Evolutionary conservation across 2,113 vertebrate genomes (phyloP), one percentile per base, ranked within the genome.

Genomic region (Sebastes schlegelii): DNA sequence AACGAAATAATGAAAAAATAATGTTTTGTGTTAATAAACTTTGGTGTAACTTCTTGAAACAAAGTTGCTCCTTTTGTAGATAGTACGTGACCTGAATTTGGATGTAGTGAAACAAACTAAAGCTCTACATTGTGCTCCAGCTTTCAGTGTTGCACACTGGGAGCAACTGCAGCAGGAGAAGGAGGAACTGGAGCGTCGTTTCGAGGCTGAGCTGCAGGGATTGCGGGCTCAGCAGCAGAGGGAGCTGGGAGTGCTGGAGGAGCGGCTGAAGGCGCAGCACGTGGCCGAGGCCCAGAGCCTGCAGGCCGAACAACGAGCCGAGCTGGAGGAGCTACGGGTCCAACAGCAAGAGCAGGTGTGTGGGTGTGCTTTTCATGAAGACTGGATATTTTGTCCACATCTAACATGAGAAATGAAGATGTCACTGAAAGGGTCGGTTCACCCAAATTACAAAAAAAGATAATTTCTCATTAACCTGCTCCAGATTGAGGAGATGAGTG

Each of bases 161-260:
- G 96, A 98, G 96, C 95, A 95, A 72, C 92, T 99, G 19, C 97
- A 97, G 91, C 95, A 92, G 58, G 97, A 99, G 95, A 98, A 98
- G 93, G 96, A 96, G 89, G 95, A 96, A 63, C 88, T 97, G 96
- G 97, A 99, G 94, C 89, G 80, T 34, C 86, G 81, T 67, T 97
- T 97, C 17, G 95, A 97, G 93, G 92, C 94, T 10, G 95, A 98
- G 93, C 94, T 97, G 90, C 93, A 86, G 89, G 92, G 86, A 67
- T 91, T 98, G 81, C 95, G 86, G 62, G 86, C 86, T 86, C 93
- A 95, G 92, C 97, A 99, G 92, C 94, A 93, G 92, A 92, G 92
- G 12, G 96, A 98, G 91, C 95, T 98, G 78, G 95, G 87, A 77
- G 95, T 82, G 0, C 69, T 99, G 90, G 96, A 97, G 93, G 94